Base-by-base conservation (phyloP, 2,888 invertebrate species). In the Cecidostiba fungosa region DNA sequence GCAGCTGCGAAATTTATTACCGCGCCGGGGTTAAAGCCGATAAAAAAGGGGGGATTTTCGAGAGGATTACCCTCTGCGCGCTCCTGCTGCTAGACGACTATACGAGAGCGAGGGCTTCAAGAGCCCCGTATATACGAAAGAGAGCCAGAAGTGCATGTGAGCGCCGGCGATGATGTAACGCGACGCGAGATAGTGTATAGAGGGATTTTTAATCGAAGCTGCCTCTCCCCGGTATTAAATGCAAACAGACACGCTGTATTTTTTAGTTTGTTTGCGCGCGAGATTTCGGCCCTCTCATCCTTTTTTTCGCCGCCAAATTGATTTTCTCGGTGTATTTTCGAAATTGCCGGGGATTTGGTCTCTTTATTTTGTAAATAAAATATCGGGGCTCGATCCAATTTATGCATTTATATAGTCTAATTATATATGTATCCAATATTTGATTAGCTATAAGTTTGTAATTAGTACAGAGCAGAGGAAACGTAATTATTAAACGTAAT, bases 1-100 rank as follows among this genome's bases (percentile, higher is more conserved):
- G 86, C 83, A 85, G 80, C 54, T n/a, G 72, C 43, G 76, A 81
- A 86, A 86, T 86, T 86, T 84, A 86, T 86, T 85, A 82, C 47
- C 39, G 36, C 54, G 66, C 66, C 16, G 39, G 77, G 77, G 85
- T 80, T 82, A 78, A 79, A 78, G 82, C 85, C 78, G 85, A 85
- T 85, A 85, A 85, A 85, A 85, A 39, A 39, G 50, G 70, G 81
- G 66, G 78, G 78, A 79, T 79, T 83, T 80, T 81, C 77, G 73
- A 86, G 84, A 47, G 86, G 86, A 86, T 86, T 86, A 86, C 76
- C 72, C 54, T 26, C 78, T 36, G 39, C 62, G 12, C 39, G 76
- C 26, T 54, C n/a, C 70, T 23, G 77, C 59, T 78, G 69, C 39
- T 47, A 73, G 76, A 32, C 47, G 6, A 62, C 43, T 43, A 43